Percentiles rank a stretch among this genome's conserved stretches.
Evolutionary conservation across 2,113 vertebrate genomes (phyloP).

Genomic region (Mustela nigripes): DNA sequence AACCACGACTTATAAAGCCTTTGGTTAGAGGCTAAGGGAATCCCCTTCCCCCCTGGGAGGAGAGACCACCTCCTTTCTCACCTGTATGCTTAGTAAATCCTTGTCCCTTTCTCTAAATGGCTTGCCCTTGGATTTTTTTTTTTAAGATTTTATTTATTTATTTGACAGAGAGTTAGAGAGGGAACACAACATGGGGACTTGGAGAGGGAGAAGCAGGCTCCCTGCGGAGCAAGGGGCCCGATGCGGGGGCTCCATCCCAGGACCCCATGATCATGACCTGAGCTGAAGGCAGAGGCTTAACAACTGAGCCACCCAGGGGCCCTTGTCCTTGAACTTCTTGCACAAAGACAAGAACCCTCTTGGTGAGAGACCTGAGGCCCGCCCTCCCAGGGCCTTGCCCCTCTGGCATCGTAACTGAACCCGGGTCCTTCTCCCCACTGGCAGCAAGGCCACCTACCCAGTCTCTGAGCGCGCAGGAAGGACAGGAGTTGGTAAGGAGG

Average conservation of each 20-base stretch:
- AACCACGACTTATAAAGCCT: neutral
- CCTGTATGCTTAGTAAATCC: neutral
- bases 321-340: neutral
- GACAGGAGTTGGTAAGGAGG: neutral
- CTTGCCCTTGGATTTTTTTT: too few relatives aligned
- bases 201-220: too few relatives aligned
- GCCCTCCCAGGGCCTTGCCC: neutral
- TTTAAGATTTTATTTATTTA: too few relatives aligned
- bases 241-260: too few relatives aligned
- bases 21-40: neutral
- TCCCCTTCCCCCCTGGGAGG: neutral
- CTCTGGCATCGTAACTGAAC: neutral
- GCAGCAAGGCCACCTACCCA: neutral
- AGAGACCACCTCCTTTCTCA: neutral
- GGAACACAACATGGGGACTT: too few relatives aligned
- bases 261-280: too few relatives aligned
- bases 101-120: neutral
- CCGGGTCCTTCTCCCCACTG: neutral
- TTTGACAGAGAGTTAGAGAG: too few relatives aligned
- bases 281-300: too few relatives aligned
- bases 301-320: too few relatives aligned
- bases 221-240: too few relatives aligned
- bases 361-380: too few relatives aligned
- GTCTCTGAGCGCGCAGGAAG: neutral
- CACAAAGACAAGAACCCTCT: neutral